Conservation (phyloP, 2,888 invertebrate genomes). For the Caenorhabditis becei region DNA sequence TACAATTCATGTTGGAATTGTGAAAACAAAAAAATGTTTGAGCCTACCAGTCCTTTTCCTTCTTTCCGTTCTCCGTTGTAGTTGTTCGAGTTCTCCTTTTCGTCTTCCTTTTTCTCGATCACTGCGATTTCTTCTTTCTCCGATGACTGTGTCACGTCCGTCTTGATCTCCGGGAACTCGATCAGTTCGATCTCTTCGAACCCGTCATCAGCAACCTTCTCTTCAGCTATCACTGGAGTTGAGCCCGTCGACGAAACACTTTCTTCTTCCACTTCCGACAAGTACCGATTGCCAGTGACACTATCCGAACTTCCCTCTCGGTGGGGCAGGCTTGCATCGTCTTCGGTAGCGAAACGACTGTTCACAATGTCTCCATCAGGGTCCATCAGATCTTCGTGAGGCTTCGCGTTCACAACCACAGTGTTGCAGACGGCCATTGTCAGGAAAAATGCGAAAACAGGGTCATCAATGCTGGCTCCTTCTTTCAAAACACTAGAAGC, state of each 20-base stretch:
- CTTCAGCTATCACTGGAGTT: conserved; percentile 37
- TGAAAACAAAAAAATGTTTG: no score
- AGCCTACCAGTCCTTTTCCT: conserved; percentile 53
- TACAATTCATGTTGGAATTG: conserved; percentile 5
- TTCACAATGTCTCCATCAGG: conserved; percentile 68
- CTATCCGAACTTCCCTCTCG: conserved; percentile 24
- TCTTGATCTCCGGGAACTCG: conserved; percentile 63
- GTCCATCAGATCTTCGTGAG: conserved; percentile 84
- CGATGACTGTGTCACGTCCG: conserved; percentile 42
- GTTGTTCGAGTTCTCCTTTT: conserved; percentile 48
- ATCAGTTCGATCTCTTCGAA: conserved; percentile 66
- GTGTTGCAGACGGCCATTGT: conserved; percentile 93
- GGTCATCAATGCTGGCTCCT: conserved; percentile 48
- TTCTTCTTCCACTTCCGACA: conserved; percentile 51
- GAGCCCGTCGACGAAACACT: conserved; percentile 29
- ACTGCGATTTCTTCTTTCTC: conserved; percentile 30
- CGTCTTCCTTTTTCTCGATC: conserved; percentile 49
- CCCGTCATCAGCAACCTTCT: conserved; percentile 36
- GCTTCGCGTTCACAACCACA: conserved; percentile 93
- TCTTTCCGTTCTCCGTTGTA: conserved; percentile 56
- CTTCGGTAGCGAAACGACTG: conserved; percentile 60
- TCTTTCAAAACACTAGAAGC: conserved; percentile 41
- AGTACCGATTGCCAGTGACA: conserved; percentile 4
- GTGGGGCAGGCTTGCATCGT: conserved; percentile 14
- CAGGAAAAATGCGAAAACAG: conserved; percentile 87